Base-by-base conservation (phyloP, 1,140 invertebrate species). In the Zaprionus ornatus region DNA sequence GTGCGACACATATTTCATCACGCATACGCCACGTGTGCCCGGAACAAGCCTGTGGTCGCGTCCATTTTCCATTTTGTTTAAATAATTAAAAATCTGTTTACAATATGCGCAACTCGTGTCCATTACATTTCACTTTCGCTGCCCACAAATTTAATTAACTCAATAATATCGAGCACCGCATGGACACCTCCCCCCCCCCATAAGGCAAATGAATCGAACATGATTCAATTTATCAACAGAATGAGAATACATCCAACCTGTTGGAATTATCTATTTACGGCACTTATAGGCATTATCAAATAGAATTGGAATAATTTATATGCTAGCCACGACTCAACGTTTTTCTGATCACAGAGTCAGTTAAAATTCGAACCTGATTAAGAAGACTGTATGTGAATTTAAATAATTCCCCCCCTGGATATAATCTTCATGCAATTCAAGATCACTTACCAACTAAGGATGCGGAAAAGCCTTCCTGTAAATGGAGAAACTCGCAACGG, bases 71-170 rank as follows among this genome's bases (percentile, higher is more conserved):
- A 48, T 65, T 69, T 76, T 62, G 63, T 76, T 79, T 76, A 71
- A 79, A 80, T 77, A 77, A 73, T 77, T 77, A 67, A 73, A 62
- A 77, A 56, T 48, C 37, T 84, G 70, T 88, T 84, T 80, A 90
- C 85, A 84, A 70, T 78, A 60, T 40, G 32, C 62, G 67, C 77
- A 83, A 77, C 72, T 64, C 70, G 72, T 88, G 71, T 80, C 61
- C 61, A 76, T 84, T 84, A 80, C 77, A 90, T 79, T 81, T 84
- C 81, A 90, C 81, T 90, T 90, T 84, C 78, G 50, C 57, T 69
- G 40, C 13, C 74, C 78, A 52, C 74, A 72, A 84, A 84, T 84
- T 90, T 88, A 88, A 88, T 88, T 90, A 90, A 90, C 85, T 90
- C 62, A 48, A 85, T 86, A 56, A 68, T 63, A 69, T 63, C 62